phyloP scores from a whole-genome alignment of 2,888 invertebrate genomes.

The Epirrhoe alternata region DNA sequence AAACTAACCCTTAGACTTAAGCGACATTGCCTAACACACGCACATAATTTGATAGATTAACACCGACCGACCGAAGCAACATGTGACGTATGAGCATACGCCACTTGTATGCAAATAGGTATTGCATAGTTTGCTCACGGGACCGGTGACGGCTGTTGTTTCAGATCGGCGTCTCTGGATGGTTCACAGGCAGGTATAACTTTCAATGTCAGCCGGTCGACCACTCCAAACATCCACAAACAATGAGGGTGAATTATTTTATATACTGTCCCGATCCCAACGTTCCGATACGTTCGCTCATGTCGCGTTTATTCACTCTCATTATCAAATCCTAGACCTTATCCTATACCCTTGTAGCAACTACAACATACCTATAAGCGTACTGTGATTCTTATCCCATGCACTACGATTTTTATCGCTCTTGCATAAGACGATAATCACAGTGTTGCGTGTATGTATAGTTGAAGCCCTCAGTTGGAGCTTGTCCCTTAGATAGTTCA shows the following conservation, averaged over 20 bases:
- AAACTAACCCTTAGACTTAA: conserved; percentile 39
- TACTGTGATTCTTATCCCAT: conserved; percentile 7
- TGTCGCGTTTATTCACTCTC: conserved; percentile 28
- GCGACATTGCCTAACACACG: conserved; percentile 39
- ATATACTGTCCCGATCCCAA: conserved; percentile 47
- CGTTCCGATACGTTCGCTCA: conserved; percentile 24
- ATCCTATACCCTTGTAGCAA: conserved; percentile 6
- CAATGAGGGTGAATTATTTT: conserved; percentile 93
- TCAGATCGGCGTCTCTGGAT: conserved; percentile 96
- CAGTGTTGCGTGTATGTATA: not conserved
- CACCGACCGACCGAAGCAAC: conserved; percentile 2
- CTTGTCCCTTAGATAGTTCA: conserved; percentile 5
- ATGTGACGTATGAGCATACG: conserved; percentile 1
- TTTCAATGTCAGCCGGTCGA: conserved; percentile 98
- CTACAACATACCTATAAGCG: conserved; percentile 8
- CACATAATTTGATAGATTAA: conserved; percentile 38
- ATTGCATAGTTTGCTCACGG: conserved; percentile 53
- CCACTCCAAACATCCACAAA: conserved; percentile 95
- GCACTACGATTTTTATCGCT: not conserved
- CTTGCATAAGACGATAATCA: not conserved
- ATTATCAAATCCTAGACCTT: conserved; percentile 22
- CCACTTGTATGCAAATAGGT: conserved; percentile 12
- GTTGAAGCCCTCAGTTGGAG: not conserved
- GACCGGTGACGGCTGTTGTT: conserved; percentile 85
- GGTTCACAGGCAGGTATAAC: conserved; percentile 98